These are phyloP conservation scores for Sakesphorus luctuosus DNA, from an alignment of 2,113 vertebrate species.

Conservation along the genomic window DNA sequence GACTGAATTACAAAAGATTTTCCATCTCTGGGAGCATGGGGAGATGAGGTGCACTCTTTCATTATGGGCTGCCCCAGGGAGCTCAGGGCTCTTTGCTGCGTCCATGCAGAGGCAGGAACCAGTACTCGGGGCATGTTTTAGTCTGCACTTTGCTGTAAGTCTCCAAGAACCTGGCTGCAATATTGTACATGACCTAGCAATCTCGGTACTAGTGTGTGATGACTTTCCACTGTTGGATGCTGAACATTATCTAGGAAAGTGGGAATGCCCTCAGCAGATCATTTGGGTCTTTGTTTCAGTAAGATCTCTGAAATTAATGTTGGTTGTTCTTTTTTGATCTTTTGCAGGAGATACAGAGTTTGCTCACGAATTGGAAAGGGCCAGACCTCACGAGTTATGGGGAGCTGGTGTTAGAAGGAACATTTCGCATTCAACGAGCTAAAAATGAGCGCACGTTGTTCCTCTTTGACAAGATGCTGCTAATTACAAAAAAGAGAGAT, in stretches of 20 bases:
- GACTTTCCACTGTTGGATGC: background rate
- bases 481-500: slow-evolving; percentile 96
- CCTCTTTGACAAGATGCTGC: slow-evolving; percentile 93
- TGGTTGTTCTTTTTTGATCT: background rate
- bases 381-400: slow-evolving; percentile 96
- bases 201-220: background rate
- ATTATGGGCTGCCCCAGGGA: background rate
- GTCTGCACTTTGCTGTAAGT: background rate
- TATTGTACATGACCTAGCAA: background rate
- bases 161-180: background rate
- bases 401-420: slow-evolving; percentile 94
- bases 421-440: slow-evolving; percentile 93
- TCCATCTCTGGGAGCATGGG: background rate
- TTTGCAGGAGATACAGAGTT: slow-evolving; percentile 94
- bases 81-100: background rate
- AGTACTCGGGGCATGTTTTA: background rate
- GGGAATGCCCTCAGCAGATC: background rate
- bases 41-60: background rate
- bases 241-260: background rate
- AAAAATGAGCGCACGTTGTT: slow-evolving; percentile 97
- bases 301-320: background rate
- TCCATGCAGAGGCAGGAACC: background rate
- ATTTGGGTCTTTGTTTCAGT: background rate
- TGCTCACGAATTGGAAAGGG: slow-evolving; percentile 97
- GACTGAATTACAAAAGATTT: background rate